Percentiles rank a stretch among this genome's conserved stretches.
phyloP scores from a whole-genome alignment of 23 tunicate species.

The Trididemnum nubilum region DNA sequence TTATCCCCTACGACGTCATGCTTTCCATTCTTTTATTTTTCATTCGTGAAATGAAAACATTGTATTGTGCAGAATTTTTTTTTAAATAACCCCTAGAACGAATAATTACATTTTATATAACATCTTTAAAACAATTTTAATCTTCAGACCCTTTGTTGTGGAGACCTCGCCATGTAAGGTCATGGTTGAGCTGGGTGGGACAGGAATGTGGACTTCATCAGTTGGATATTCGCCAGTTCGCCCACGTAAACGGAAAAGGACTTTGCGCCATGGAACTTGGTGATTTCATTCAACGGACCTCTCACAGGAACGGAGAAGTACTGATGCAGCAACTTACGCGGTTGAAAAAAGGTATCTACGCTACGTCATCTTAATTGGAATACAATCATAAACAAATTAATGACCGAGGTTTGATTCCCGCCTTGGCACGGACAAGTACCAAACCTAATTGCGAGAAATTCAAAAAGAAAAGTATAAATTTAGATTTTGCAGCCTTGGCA shows the following conservation, averaged over 20 bases:
- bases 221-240: slow-evolving; percentile 60
- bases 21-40: too few species aligned
- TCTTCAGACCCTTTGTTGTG: slow-evolving; percentile 62
- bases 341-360: neutral
- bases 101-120: too few species aligned
- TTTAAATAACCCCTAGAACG: too few species aligned
- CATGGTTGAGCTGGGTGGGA: slow-evolving; percentile 83
- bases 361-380: neutral
- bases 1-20: too few species aligned
- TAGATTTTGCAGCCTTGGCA: too few species aligned
- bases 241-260: slow-evolving; percentile 39
- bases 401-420: too few species aligned
- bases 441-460: too few species aligned
- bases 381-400: too few species aligned
- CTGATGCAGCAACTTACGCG: slow-evolving; percentile 57
- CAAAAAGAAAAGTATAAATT: too few species aligned
- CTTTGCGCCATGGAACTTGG: slow-evolving; percentile 62
- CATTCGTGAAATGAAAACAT: too few species aligned
- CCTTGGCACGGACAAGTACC: too few species aligned
- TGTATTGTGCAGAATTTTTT: too few species aligned
- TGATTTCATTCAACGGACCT: slow-evolving; percentile 56
- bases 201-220: slow-evolving; percentile 77
- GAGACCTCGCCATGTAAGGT: slow-evolving; percentile 60
- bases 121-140: neutral
- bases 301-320: slow-evolving; percentile 82